Base-by-base conservation (phyloP, 2,113 vertebrate genomes). In the Indri indri region DNA sequence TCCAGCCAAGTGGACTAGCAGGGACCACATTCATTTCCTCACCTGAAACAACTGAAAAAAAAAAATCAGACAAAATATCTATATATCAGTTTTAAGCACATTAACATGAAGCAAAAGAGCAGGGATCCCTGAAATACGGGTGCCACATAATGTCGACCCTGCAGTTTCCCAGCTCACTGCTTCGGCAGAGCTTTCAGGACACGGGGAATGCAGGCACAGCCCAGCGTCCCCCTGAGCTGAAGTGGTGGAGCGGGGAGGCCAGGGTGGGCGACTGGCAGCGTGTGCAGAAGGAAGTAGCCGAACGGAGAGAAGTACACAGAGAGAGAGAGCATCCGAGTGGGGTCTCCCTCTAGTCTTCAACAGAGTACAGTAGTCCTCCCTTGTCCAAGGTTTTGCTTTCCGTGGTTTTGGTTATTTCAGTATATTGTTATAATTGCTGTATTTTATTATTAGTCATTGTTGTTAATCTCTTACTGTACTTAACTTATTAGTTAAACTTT, bases 161-260 rank as follows among this genome's bases (percentile, higher is more conserved):
- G n/a, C 8, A 5, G 5, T 17, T 23, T 47, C 14, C 0, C 3
- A 42, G 52, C 10, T 61, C 22, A n/a, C 17, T 3, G 8, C 25
- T 40, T 61, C 50, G 61, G 54, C 22, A 50, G 16, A 77, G n/a
- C 4, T 59, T 42, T n/a, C 20, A 73, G 79, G 42, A 65, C 22
- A 25, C 8, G 23, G 23, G 50, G 2, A 8, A 9, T 23, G 3
- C 16, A 59, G 66, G 22, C 47, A 30, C 40, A 30, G 2, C 22
- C 27, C 3, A 3, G 32, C 1, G 4, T 11, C 27, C 57, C 70
- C 6, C 57, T 57, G n/a, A 61, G n/a, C 11, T 6, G 42, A 25
- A 42, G 12, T 8, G 6, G 16, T 0, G 1, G 1, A 84, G 6
- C 20, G 17, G 6, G 16, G 50, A 30, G 32, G 9, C 4, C 34